Base-by-base conservation (phyloP, 1,140 invertebrate species). In the Drosophila varians region DNA sequence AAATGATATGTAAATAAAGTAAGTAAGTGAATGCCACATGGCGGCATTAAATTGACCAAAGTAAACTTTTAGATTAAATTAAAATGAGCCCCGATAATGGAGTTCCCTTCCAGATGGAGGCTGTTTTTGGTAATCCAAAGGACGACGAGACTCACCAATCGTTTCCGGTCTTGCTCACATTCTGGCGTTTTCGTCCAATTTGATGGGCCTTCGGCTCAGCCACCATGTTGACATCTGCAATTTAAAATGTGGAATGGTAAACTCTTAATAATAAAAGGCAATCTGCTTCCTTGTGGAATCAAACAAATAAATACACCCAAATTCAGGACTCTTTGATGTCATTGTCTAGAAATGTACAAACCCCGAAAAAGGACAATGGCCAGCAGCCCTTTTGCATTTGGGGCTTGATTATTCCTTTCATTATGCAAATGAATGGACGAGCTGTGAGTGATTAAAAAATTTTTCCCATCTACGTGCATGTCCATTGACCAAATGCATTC, bases 121-220 rank as follows among this genome's bases (percentile, higher is more conserved):
- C 3, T 4, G 3, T 11, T 9, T 8, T 21, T 21, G 18, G 26
- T 56, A 46, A 34, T 31, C 25, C 19, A 26, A 31, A 47, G 7
- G 28, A 2, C n/a, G n/a, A 7, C 8, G 4, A 8, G 14, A 93
- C 94, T 94, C 90, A 96, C 95, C 95, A 96, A 89, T 96, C 95
- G 91, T 95, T 96, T 90, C 95, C 95, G 36, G 95, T 96, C 93
- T 96, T 96, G 68, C 94, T 93, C 61, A 95, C 93, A 91, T 96
- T 96, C 90, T 96, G 95, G 61, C 95, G 92, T 90, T 96, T 96
- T 70, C 95, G 92, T 65, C 95, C 95, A 48, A 95, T 96, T 92
- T 96, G 96, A 91, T 96, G 95, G 43, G 95, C 94, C 91, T 96
- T 96, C 23, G 95, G 95, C 89, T 96, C 95, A 14, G 95, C 95